Conservation (phyloP, 1,140 invertebrate genomes). For the Rhyacophila brunnea region DNA sequence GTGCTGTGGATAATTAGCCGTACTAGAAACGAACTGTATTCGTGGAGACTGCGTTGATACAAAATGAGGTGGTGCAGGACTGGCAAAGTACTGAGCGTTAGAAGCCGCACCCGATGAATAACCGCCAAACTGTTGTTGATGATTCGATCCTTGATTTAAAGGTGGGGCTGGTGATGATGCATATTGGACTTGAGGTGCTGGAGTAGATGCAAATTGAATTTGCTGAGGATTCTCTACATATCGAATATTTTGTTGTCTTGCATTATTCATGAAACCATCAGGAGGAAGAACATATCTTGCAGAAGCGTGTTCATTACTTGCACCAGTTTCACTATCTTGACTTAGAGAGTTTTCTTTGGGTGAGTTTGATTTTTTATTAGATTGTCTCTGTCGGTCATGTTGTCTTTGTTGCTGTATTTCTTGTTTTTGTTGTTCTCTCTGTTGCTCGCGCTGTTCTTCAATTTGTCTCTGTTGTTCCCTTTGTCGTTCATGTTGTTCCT, state of each 20-base stretch:
- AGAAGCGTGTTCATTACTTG: conserved; percentile 50
- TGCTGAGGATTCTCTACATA: background rate
- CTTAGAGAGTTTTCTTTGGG: conserved; percentile 10
- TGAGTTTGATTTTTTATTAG: background rate
- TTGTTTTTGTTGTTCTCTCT: conserved; percentile 1
- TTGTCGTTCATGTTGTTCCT: too few species aligned
- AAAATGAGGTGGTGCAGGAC: conserved; percentile 42
- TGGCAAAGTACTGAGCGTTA: conserved; percentile 28
- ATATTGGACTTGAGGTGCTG: conserved; percentile 36
- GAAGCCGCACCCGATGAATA: background rate
- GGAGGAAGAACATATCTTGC: conserved; percentile 51
- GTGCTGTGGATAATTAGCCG: conserved; percentile 35
- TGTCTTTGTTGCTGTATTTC: background rate
- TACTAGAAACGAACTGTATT: conserved; percentile 43
- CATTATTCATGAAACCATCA: conserved; percentile 49
- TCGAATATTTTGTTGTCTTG: conserved; percentile 35
- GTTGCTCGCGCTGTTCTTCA: background rate
- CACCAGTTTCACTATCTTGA: conserved; percentile 45
- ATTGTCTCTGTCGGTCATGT: background rate
- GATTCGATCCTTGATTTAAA: background rate
- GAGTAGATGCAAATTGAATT: conserved; percentile 19
- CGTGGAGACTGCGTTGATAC: conserved; percentile 43
- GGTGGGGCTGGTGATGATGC: background rate
- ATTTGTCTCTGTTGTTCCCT: background rate
- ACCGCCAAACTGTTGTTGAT: background rate